Percentiles rank a stretch among this genome's conserved stretches.
Evolutionary conservation across 2,888 invertebrate genomes (phyloP).

Genomic region (Lasioglossum figueresi): DNA sequence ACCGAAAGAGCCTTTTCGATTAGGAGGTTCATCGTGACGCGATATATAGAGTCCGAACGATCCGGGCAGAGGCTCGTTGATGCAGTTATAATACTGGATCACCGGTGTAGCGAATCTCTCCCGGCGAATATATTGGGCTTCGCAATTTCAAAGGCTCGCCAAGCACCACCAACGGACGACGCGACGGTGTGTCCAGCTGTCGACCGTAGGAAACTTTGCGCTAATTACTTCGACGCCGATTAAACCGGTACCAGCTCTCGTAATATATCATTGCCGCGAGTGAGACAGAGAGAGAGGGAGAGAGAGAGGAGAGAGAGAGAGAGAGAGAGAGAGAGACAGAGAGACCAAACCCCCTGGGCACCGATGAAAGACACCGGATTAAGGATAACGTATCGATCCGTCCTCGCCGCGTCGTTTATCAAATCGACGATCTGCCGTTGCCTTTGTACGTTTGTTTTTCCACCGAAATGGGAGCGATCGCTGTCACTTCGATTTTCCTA

Average conservation of each 20-base stretch:
- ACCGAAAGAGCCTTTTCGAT: slow-evolving; percentile 4
- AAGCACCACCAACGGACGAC: not conserved
- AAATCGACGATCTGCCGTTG: slow-evolving; percentile 23
- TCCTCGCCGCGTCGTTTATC: slow-evolving; percentile 35
- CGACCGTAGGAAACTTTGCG: slow-evolving; percentile 41
- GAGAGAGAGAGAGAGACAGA: not conserved
- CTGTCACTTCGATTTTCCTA: not conserved
- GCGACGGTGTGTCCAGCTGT: slow-evolving; percentile 48
- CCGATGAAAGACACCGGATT: slow-evolving; percentile 50
- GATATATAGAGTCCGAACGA: slow-evolving; percentile 1
- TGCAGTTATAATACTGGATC: slow-evolving; percentile 12
- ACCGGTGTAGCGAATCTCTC: slow-evolving; percentile 5
- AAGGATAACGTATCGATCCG: slow-evolving; percentile 50
- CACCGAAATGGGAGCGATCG: not conserved
- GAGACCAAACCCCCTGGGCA: not conserved
- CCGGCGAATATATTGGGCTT: not conserved
- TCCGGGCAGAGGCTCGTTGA: not conserved
- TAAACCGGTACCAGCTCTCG: slow-evolving; percentile 46
- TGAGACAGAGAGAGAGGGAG: too few relatives aligned
- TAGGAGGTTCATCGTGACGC: slow-evolving; percentile 15
- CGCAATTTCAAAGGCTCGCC: slow-evolving; percentile 22
- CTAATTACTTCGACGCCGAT: slow-evolving; percentile 55
- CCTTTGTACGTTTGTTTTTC: slow-evolving; percentile 24
- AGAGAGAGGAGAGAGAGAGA: not conserved
- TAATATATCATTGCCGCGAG: slow-evolving; percentile 42